Conservation (phyloP, 2,113 vertebrate species). For the Peromyscus californicus region DNA sequence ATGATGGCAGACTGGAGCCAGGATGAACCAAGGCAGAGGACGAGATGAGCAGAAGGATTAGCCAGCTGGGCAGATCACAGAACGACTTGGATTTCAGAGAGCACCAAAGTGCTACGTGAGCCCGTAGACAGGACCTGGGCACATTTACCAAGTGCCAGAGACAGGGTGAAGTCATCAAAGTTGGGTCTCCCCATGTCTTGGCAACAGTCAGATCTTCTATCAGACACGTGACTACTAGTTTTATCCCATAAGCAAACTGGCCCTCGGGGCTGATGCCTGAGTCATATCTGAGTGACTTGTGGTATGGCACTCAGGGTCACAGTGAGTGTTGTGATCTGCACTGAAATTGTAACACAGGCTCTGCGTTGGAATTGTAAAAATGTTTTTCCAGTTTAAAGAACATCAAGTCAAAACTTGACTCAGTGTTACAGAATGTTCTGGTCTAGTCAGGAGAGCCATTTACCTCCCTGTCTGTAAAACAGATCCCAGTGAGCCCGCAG, state of each 20-base stretch:
- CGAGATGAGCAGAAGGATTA: not conserved
- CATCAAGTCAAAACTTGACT: not conserved
- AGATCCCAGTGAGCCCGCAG: not conserved
- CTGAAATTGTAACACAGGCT: not conserved
- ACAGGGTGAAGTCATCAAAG: not conserved
- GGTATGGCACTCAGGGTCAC: not conserved
- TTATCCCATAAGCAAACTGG: not conserved
- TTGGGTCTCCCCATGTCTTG: not conserved
- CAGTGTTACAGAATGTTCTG: not conserved
- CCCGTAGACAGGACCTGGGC: not conserved
- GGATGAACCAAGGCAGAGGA: not conserved
- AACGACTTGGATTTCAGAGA: constrained; percentile 12
- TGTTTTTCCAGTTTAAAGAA: constrained; percentile 2
- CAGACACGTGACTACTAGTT: constrained; percentile 21
- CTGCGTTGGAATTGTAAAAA: not conserved
- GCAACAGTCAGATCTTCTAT: not conserved
- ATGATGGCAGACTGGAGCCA: not conserved
- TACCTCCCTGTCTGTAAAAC: not conserved
- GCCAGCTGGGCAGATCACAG: not conserved
- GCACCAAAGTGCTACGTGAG: not conserved
- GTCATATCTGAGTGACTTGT: not conserved
- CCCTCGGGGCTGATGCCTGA: not conserved
- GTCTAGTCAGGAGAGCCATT: not conserved
- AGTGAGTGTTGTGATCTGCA: not conserved
- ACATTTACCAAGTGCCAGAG: not conserved